A percentile compares a stretch with the other conserved stretches of the same genome.
Evolutionary conservation across 2,888 invertebrate species (phyloP).

Genomic region (Cosmia pyralina): DNA sequence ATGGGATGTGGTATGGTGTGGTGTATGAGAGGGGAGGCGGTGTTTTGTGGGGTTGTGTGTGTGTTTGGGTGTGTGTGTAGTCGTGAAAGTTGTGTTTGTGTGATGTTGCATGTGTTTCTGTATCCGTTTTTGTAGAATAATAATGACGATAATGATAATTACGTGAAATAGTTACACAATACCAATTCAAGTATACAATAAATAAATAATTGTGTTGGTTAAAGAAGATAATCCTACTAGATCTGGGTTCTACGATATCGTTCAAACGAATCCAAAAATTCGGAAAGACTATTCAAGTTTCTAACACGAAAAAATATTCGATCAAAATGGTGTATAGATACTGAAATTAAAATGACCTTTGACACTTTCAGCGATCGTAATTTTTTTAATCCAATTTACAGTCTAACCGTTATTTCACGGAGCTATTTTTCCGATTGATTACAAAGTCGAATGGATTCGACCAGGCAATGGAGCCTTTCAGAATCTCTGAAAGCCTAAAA

Average conservation of each 20-base stretch:
- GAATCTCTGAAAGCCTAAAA: constrained; percentile 57
- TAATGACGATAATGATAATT: no score
- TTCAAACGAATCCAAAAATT: constrained; percentile 22
- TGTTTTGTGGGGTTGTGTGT: no score
- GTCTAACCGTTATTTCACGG: constrained; percentile 53
- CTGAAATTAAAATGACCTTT: constrained; percentile 61
- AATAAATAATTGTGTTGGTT: constrained; percentile 11
- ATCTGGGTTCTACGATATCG: constrained; percentile 29
- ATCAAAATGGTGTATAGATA: constrained; percentile 51
- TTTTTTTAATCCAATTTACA: constrained; percentile 51
- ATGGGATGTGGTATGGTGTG: no score
- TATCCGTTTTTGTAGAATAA: no score
- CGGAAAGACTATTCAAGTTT: constrained; percentile 14
- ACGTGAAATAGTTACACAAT: constrained; percentile 1
- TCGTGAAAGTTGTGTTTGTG: no score
- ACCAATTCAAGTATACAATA: constrained; percentile 13
- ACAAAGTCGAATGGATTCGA: constrained; percentile 38
- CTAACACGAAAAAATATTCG: constrained; percentile 28
- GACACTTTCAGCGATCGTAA: constrained; percentile 43
- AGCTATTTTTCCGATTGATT: constrained; percentile 47
- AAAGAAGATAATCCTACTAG: neutral
- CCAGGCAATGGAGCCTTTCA: constrained; percentile 49
- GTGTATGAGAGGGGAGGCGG: no score
- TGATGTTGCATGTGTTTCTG: no score
- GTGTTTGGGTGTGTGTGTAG: no score